Evolutionary conservation across 2,113 vertebrate genomes (phyloP).

Genomic region (Neogobius melanostomus): DNA sequence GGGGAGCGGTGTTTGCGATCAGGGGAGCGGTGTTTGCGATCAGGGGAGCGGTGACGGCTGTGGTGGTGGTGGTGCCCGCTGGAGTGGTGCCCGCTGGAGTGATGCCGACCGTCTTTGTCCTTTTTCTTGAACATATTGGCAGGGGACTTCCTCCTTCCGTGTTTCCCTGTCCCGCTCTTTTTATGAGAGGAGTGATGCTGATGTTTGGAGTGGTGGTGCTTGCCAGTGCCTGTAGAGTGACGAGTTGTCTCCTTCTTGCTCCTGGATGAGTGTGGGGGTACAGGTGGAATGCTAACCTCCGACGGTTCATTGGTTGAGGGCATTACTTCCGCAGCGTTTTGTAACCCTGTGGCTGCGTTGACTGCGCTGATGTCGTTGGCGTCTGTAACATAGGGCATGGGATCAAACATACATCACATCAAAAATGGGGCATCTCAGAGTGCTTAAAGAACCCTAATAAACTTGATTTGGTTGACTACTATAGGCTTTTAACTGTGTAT

Average conservation of each 20-base stretch:
- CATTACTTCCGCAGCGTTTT: constrained; percentile 95
- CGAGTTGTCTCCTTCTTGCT: constrained; percentile 83
- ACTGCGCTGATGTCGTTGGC: constrained; percentile 83
- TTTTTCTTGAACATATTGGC: constrained; percentile 54
- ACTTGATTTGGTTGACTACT: background rate
- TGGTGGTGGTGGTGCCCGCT: constrained; percentile 67
- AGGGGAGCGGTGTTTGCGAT: constrained; percentile 78
- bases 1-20: constrained; percentile 82
- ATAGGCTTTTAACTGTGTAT: background rate
- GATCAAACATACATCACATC: constrained; percentile 58
- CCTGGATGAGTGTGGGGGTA: constrained; percentile 88
- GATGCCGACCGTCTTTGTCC: constrained; percentile 66
- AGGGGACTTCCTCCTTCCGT: constrained; percentile 46
- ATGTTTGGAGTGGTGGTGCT: constrained; percentile 79
- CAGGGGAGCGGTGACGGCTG: constrained; percentile 75
- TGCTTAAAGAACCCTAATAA: constrained; percentile 1
- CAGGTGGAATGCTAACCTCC: constrained; percentile 89
- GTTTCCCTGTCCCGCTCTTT: constrained; percentile 66
- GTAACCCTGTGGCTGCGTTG: constrained; percentile 82
- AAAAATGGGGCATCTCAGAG: background rate
- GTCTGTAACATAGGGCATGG: constrained; percentile 86
- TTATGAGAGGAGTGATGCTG: constrained; percentile 83
- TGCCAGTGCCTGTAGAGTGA: constrained; percentile 80
- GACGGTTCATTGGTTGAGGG: constrained; percentile 76
- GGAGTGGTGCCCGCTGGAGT: constrained; percentile 55